Evolutionary conservation across 2,797 vertebrate genomes (phyloP).

Genomic region (Erpetoichthys calabaricus): DNA sequence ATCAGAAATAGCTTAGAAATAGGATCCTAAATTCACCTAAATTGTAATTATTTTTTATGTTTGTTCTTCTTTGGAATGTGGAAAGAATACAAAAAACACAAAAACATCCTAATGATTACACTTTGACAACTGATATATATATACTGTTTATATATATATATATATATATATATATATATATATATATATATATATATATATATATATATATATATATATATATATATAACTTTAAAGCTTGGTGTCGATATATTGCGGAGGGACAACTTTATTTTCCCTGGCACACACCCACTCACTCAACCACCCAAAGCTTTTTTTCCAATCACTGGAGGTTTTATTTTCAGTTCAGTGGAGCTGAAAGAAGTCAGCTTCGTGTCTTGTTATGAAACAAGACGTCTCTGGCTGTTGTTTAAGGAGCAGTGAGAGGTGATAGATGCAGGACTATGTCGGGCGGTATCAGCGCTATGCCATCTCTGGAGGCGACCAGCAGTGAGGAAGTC

Average conservation of each 20-base stretch:
- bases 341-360: conserved; percentile 72
- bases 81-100: no score
- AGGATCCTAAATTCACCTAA: no score
- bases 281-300: conserved; percentile 15
- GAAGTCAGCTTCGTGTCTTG: conserved; percentile 67
- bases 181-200: no score
- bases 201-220: no score
- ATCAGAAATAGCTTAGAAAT: no score
- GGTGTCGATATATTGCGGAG: conserved; percentile 28
- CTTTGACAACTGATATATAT: no score
- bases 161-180: no score
- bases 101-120: no score
- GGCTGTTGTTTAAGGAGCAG: conserved; percentile 40
- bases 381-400: conserved; percentile 63
- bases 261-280: conserved; percentile 39
- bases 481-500: conserved; percentile 62
- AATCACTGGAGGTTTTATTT: conserved; percentile 56
- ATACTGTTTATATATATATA: no score
- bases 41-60: no score
- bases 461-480: conserved; percentile 37
- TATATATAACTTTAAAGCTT: conserved; percentile 6
- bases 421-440: conserved; percentile 38
- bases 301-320: conserved; percentile 41
- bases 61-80: no score
- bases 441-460: conserved; percentile 26